These are phyloP conservation scores for Harpalus rubripes DNA, from an alignment of 2,888 invertebrate species.

Conservation along the genomic window DNA sequence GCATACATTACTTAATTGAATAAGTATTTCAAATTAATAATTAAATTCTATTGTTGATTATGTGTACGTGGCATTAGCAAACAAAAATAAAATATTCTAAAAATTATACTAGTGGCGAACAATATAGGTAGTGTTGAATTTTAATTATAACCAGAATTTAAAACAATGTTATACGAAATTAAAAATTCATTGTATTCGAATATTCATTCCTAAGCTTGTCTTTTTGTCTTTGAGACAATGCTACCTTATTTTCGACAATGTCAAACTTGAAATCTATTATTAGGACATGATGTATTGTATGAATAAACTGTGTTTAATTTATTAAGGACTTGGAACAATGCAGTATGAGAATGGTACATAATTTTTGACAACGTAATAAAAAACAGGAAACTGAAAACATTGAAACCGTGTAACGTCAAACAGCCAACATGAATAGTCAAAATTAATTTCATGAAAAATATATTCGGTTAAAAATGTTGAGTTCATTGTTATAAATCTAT, in stretches of 20 bases:
- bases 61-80: background rate
- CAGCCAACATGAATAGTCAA: slow-evolving; percentile 50
- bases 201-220: slow-evolving; percentile 39
- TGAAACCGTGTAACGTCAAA: slow-evolving; percentile 40
- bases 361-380: slow-evolving; percentile 59
- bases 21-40: background rate
- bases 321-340: slow-evolving; percentile 52
- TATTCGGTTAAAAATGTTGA: slow-evolving; percentile 43
- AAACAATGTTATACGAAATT: slow-evolving; percentile 27
- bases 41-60: background rate
- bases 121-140: slow-evolving; percentile 36
- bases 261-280: slow-evolving; percentile 29
- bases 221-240: slow-evolving; percentile 43
- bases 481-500: slow-evolving; percentile 42
- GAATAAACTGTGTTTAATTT: slow-evolving; percentile 50
- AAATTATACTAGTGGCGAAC: slow-evolving; percentile 11
- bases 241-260: slow-evolving; percentile 39
- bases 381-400: slow-evolving; percentile 56
- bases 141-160: slow-evolving; percentile 30
- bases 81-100: slow-evolving; percentile 9
- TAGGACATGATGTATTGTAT: slow-evolving; percentile 50
- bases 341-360: slow-evolving; percentile 48
- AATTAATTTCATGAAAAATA: slow-evolving; percentile 55
- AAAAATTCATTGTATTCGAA: slow-evolving; percentile 43
- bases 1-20: background rate